These are phyloP conservation scores for Panulirus ornatus DNA, from an alignment of 1,140 invertebrate genomes.

Conservation along the genomic window DNA sequence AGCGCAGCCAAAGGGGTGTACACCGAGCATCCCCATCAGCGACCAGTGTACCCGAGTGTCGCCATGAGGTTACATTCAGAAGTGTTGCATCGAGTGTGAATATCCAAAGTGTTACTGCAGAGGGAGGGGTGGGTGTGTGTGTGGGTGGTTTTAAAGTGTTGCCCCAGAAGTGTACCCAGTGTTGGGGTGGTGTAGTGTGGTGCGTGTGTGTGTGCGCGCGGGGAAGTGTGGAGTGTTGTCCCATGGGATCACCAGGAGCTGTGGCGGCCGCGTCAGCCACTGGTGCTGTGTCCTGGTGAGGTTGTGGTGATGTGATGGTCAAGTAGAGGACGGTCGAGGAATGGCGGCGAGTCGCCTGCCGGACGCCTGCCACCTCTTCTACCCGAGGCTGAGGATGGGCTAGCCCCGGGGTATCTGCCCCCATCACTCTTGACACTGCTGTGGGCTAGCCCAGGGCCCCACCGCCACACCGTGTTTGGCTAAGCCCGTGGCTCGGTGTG, in stretches of 20 bases:
- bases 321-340: not conserved
- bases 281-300: not conserved
- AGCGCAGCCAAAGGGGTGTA: not conserved
- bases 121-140: too few relatives aligned
- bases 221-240: too few relatives aligned
- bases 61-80: too few relatives aligned
- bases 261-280: too few relatives aligned
- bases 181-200: not conserved
- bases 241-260: too few relatives aligned
- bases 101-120: too few relatives aligned
- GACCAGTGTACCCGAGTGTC: too few relatives aligned
- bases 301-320: too few relatives aligned
- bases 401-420: constrained; percentile 38
- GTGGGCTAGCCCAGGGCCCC: not conserved
- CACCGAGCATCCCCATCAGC: too few relatives aligned
- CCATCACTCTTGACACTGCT: not conserved
- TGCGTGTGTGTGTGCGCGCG: too few relatives aligned
- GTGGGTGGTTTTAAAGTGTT: not conserved
- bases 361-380: constrained; percentile 14
- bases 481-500: not conserved
- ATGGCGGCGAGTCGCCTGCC: constrained; percentile 13
- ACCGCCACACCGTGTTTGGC: not conserved
- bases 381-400: constrained; percentile 67
- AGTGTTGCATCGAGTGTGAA: too few relatives aligned
- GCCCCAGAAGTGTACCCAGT: not conserved